Percentiles rank a stretch among this genome's conserved stretches.
Evolutionary conservation across 2,888 invertebrate species (phyloP).

Genomic region (Anodontia alba): DNA sequence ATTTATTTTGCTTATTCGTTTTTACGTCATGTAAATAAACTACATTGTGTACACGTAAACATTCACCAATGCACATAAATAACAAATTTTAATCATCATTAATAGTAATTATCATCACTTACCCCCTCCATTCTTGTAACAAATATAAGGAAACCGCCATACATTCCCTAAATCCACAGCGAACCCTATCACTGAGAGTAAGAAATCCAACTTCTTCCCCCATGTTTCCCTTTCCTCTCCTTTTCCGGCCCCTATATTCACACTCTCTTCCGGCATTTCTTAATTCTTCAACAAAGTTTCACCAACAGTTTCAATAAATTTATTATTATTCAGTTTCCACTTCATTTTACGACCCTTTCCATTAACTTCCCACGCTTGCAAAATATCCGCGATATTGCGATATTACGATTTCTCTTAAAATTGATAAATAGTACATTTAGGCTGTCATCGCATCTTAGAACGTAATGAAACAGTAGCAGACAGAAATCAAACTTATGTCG

Average conservation of each 20-base stretch:
- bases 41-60: too few relatives aligned
- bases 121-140: slow-evolving; percentile 98
- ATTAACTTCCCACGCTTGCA: background rate
- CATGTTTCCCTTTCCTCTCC: slow-evolving; percentile 89
- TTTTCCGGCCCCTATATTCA: background rate
- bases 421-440: slow-evolving; percentile 11
- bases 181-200: slow-evolving; percentile 98
- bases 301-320: background rate
- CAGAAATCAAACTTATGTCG: background rate
- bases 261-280: background rate
- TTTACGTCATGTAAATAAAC: too few relatives aligned
- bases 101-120: slow-evolving; percentile 84
- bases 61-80: too few relatives aligned
- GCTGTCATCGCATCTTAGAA: background rate
- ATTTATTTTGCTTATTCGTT: too few relatives aligned
- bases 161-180: slow-evolving; percentile 98
- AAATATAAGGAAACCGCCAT: slow-evolving; percentile 96
- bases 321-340: background rate
- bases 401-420: background rate
- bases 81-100: too few relatives aligned
- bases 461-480: background rate
- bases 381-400: background rate
- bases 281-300: background rate
- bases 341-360: background rate
- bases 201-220: slow-evolving; percentile 97